Evolutionary conservation across 2,113 vertebrate species (phyloP).

Genomic region (Brienomyrus brachyistius): DNA sequence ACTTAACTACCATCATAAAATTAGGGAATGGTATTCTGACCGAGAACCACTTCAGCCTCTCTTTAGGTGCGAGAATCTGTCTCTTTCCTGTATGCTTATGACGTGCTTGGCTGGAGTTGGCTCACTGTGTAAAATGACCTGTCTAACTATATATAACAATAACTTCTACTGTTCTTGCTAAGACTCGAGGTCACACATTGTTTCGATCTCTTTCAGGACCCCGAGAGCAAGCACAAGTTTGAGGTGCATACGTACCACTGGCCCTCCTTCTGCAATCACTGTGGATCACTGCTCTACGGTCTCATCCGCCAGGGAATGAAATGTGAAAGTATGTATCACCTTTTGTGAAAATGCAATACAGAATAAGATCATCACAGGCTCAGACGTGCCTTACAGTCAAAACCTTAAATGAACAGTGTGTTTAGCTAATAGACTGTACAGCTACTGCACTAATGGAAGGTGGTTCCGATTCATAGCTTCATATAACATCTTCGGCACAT

Average conservation of each 20-base stretch:
- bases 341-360: neutral
- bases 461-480: neutral
- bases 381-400: neutral
- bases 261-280: conserved; percentile 97
- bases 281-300: conserved; percentile 89
- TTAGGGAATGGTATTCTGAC: neutral
- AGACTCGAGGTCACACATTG: neutral
- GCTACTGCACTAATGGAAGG: neutral
- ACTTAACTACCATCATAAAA: neutral
- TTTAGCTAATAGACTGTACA: neutral
- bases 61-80: neutral
- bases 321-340: conserved; percentile 80
- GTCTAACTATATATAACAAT: neutral
- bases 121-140: neutral
- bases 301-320: conserved; percentile 98
- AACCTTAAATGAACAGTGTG: neutral
- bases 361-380: neutral
- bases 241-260: conserved; percentile 96
- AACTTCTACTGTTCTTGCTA: neutral
- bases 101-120: neutral
- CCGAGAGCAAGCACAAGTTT: conserved; percentile 95
- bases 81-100: neutral
- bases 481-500: neutral
- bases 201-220: conserved; percentile 66
- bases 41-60: neutral